phyloP scores from a whole-genome alignment of 2,113 vertebrate genomes.

The Echinops telfairi region DNA sequence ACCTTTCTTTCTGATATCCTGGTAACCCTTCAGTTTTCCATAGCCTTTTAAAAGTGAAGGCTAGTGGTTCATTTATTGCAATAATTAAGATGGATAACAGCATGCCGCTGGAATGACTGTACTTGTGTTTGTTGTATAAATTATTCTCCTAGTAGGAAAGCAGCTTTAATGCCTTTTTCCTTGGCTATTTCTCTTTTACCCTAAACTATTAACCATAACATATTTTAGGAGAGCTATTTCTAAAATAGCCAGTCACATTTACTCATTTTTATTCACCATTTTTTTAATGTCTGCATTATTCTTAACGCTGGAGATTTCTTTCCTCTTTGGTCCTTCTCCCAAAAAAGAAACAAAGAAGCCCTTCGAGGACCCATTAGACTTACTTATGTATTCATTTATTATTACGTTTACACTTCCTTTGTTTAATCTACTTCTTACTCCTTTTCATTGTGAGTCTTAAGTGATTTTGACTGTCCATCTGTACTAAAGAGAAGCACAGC shows the following conservation, averaged over 20 bases:
- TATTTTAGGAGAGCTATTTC: constrained; percentile 55
- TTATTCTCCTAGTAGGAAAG: constrained; percentile 73
- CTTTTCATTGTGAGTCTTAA: constrained; percentile 60
- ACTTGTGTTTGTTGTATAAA: constrained; percentile 78
- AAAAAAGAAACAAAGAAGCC: neutral
- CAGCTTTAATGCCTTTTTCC: constrained; percentile 62
- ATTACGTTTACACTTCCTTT: constrained; percentile 38
- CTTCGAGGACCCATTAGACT: constrained; percentile 7
- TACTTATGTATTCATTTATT: neutral
- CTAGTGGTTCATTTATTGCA: constrained; percentile 76
- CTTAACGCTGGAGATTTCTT: constrained; percentile 45
- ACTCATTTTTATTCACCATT: constrained; percentile 62
- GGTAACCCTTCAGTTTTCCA: constrained; percentile 69
- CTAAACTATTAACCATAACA: constrained; percentile 56
- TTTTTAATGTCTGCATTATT: constrained; percentile 59
- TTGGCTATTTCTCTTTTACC: constrained; percentile 57
- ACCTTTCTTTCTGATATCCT: constrained; percentile 77
- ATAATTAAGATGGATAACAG: constrained; percentile 81
- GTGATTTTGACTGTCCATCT: constrained; percentile 30
- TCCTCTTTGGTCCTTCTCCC: constrained; percentile 56
- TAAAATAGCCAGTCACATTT: constrained; percentile 66
- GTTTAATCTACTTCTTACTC: constrained; percentile 39
- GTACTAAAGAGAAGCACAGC: neutral
- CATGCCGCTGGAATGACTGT: constrained; percentile 73
- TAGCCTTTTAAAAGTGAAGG: constrained; percentile 74